Evolutionary conservation across 2,797 vertebrate species (phyloP).

Genomic region (Cyprinella venusta): DNA sequence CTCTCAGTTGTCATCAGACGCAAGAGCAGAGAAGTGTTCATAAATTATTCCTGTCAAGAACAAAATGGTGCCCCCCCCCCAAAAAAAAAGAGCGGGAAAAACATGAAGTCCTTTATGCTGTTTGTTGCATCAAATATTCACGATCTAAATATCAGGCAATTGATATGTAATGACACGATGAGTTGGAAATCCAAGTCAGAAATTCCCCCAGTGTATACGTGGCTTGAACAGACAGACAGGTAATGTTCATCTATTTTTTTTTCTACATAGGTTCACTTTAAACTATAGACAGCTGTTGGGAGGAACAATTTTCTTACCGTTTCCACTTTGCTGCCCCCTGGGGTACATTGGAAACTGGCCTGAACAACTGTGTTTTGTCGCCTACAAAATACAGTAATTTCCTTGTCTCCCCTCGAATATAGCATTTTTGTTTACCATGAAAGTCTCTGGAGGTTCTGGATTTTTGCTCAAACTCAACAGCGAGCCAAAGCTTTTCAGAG

Average conservation of each 20-base stretch:
- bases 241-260: conserved; percentile 1
- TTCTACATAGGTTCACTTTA: not conserved
- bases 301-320: conserved; percentile 10
- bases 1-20: conserved; percentile 27
- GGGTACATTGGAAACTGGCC: conserved; percentile 3
- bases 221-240: conserved; percentile 4
- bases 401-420: not conserved
- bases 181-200: conserved; percentile 39
- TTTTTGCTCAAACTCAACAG: not conserved
- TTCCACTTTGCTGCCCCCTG: conserved; percentile 25
- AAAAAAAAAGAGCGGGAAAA: conserved; percentile 37
- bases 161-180: conserved; percentile 25
- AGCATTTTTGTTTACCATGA: conserved; percentile 6
- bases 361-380: not conserved
- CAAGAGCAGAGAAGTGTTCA: conserved; percentile 31
- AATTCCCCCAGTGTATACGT: not conserved
- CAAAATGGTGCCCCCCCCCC: conserved; percentile 47
- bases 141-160: conserved; percentile 34
- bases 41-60: conserved; percentile 56
- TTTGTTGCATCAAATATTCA: conserved; percentile 57
- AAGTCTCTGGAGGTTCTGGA: conserved; percentile 13
- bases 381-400: conserved; percentile 29
- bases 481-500: conserved; percentile 2
- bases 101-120: conserved; percentile 36
- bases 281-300: conserved; percentile 19